Evolutionary conservation across 2,797 vertebrate genomes (phyloP).

Genomic region (Enteromius unitaeniatus): DNA sequence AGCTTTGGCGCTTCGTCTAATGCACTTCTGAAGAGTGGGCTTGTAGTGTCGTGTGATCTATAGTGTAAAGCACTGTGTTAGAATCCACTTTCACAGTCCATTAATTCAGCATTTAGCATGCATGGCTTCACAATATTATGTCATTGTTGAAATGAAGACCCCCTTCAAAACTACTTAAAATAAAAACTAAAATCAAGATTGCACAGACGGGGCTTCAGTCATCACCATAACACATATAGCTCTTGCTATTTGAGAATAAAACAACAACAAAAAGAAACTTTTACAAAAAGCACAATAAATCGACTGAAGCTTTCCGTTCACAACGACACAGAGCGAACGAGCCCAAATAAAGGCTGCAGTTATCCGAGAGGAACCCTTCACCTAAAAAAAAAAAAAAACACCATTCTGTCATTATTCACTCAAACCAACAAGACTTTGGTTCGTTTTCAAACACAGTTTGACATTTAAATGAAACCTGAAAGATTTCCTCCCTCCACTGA

Average conservation of each 20-base stretch:
- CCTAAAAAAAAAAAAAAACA: background rate
- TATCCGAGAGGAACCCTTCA: background rate
- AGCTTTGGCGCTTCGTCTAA: slow-evolving; percentile 1
- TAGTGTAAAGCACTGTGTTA: slow-evolving; percentile 38
- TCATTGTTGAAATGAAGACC: slow-evolving; percentile 51
- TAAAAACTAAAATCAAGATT: slow-evolving; percentile 65
- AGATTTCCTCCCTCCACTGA: background rate
- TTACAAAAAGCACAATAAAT: slow-evolving; percentile 83
- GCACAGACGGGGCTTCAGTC: slow-evolving; percentile 78
- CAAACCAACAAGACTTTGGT: background rate
- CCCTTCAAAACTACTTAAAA: slow-evolving; percentile 34
- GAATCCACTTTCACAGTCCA: slow-evolving; percentile 39
- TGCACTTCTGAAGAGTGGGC: slow-evolving; percentile 45
- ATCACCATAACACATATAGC: slow-evolving; percentile 73
- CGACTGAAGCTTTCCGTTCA: slow-evolving; percentile 67
- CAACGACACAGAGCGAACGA: slow-evolving; percentile 42
- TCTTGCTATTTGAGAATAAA: slow-evolving; percentile 79
- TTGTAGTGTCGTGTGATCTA: slow-evolving; percentile 38
- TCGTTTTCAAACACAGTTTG: background rate
- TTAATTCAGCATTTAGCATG: background rate
- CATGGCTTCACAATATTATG: slow-evolving; percentile 47
- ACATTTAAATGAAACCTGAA: background rate
- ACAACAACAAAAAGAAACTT: slow-evolving; percentile 72
- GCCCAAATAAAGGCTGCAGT: background rate
- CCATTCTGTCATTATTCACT: background rate